Evolutionary conservation across 2,113 vertebrate genomes (phyloP), one percentile per base, ranked within the genome.

Genomic region (Apodemus speciosus): DNA sequence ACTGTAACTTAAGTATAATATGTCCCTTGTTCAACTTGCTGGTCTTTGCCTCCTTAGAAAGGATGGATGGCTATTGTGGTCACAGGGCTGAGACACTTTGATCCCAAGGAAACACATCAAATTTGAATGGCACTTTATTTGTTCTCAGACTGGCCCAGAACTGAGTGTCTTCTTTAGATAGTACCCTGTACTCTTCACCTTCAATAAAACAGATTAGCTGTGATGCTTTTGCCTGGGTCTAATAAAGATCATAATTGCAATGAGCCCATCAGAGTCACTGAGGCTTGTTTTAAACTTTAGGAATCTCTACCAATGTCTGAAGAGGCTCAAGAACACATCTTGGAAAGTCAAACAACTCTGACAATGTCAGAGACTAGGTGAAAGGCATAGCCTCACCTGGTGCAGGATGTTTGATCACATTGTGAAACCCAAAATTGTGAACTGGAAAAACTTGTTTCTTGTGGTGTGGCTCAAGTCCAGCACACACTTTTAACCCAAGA

Each of bases 21-120:
- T 10, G 23, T 8, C 6, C 1, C 62, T 64, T 64, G 32, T 76
- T 53, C 1, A 0, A 51, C 23, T 72, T 32, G 43, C 46, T 84
- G 85, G 30, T 38, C 35, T 58, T 32, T 76, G 46, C 14, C 62
- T 84, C 9, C 38, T 0, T 4, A 21, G 64, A 88, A 66, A 62
- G 72, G 38, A 84, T 38, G 43, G 9, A 73, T 73, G 40, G 71
- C 35, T 88, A 53, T 68, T 90, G 89, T 94, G 73, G 64, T 83
- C 62, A 56, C 62, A 53, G 18, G 76, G 40, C 40, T 56, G 77
- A 88, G 10, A 40, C 38, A 62, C 49, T 87, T 72, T 43, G 79
- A 89, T 86, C 35, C 9, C 20, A 66, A 87, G 75, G 53, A 92
- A 58, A 58, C 38, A n/a, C 6, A 13, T 3, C 58, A 46, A 32